Conservation (phyloP, 2,113 vertebrate genomes). For the Holacanthus passer region DNA sequence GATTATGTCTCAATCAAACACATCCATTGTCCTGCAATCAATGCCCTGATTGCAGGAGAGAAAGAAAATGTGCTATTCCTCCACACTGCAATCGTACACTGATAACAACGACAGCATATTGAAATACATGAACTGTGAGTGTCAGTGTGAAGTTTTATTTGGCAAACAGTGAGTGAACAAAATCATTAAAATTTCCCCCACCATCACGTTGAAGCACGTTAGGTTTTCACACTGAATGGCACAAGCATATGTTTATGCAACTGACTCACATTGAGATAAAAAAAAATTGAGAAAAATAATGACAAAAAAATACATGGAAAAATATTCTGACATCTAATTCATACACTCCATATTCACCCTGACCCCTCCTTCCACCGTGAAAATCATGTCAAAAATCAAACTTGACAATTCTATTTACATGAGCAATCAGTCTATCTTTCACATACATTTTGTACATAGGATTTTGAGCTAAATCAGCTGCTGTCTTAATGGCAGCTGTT, state of each 20-base stretch:
- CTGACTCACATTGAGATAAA: background rate
- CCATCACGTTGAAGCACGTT: too few species aligned
- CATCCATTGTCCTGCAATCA: slow-evolving; percentile 79
- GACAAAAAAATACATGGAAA: background rate
- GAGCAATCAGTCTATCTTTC: background rate
- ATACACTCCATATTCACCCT: background rate
- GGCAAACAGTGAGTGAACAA: slow-evolving; percentile 9
- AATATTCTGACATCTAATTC: background rate
- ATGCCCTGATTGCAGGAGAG: slow-evolving; percentile 74
- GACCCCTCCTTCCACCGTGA: background rate
- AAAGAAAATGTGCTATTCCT: slow-evolving; percentile 59
- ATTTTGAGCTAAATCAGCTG: background rate
- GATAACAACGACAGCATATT: slow-evolving; percentile 32
- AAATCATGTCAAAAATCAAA: background rate
- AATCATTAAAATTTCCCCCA: background rate
- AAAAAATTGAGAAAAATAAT: background rate
- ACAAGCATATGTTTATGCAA: background rate
- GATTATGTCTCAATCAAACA: slow-evolving; percentile 76
- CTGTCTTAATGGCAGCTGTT: background rate
- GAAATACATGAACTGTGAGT: background rate
- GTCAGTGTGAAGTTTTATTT: background rate
- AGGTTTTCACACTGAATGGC: background rate
- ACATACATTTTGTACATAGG: background rate
- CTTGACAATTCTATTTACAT: background rate
- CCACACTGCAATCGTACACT: background rate